These are phyloP conservation scores for Noctuana brunneofusca DNA, from an alignment of 2,888 invertebrate species.

Conservation along the genomic window DNA sequence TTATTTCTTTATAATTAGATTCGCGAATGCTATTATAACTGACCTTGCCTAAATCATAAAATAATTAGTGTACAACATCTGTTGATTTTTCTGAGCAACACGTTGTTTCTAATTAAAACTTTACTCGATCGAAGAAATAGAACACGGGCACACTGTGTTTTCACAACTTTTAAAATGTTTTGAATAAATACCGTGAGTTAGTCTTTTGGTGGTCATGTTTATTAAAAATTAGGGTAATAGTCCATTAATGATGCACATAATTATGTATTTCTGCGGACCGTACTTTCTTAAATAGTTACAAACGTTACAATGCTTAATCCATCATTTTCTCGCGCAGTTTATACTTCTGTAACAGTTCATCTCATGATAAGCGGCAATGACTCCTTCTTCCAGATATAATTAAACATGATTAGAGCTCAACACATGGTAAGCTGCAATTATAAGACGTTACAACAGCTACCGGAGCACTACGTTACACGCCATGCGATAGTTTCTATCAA, in stretches of 20 bases:
- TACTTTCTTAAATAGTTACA: constrained; percentile 43
- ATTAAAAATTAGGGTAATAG: neutral
- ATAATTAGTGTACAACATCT: constrained; percentile 27
- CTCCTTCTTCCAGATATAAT: constrained; percentile 73
- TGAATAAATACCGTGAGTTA: too few species aligned
- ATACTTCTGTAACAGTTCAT: constrained; percentile 78
- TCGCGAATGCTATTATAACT: constrained; percentile 22
- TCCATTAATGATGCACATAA: neutral
- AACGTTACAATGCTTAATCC: constrained; percentile 50
- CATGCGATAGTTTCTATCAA: constrained; percentile 68
- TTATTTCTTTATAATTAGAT: constrained; percentile 22
- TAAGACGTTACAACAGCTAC: constrained; percentile 77
- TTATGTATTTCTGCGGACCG: constrained; percentile 36
- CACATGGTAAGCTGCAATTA: constrained; percentile 78
- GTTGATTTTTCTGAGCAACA: constrained; percentile 18
- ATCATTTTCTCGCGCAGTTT: constrained; percentile 67
- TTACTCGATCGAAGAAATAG: constrained; percentile 26
- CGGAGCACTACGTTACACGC: constrained; percentile 65
- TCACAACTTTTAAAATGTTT: neutral
- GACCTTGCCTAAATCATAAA: constrained; percentile 31
- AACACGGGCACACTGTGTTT: neutral
- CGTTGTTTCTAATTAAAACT: constrained; percentile 27
- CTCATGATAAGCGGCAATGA: constrained; percentile 81
- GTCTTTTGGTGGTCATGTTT: too few species aligned
- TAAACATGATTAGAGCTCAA: constrained; percentile 80